Evolutionary conservation across 2,888 invertebrate genomes (phyloP).

Genomic region (Ecdyonurus torrentis): DNA sequence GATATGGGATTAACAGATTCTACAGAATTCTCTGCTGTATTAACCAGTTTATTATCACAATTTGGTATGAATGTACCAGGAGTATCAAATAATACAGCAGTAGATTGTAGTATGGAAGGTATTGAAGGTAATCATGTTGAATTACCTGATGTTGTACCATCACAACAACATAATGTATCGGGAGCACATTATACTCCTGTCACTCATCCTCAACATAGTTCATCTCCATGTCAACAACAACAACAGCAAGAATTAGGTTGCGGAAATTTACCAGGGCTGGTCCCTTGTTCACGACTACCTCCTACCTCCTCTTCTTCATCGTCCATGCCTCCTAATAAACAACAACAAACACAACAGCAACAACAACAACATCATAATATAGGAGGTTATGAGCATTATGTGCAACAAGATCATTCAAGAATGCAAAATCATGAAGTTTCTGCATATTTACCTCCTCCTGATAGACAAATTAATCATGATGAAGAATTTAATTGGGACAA

Average conservation of each 20-base stretch:
- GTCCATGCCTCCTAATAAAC: no score
- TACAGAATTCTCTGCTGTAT: conserved; percentile 20
- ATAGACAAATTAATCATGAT: background rate
- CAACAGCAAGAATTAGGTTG: background rate
- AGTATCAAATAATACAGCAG: background rate
- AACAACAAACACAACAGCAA: background rate
- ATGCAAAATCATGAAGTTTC: background rate
- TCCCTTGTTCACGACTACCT: background rate
- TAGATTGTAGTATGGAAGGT: background rate
- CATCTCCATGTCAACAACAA: background rate
- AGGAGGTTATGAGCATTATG: background rate
- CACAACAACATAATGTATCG: background rate
- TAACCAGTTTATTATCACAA: conserved; percentile 18
- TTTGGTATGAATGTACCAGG: conserved; percentile 16
- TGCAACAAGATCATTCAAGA: background rate
- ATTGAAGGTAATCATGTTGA: background rate
- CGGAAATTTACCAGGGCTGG: background rate
- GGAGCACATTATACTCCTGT: background rate
- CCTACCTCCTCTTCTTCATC: no score
- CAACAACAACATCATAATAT: no score
- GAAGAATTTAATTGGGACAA: conserved; percentile 2
- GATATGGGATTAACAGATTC: conserved; percentile 16
- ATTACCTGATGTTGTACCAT: background rate
- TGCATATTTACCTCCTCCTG: background rate
- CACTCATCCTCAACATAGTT: no score